Evolutionary conservation across 2,888 invertebrate genomes (phyloP), one percentile per base, ranked within the genome.

Genomic region (Tetanocera ferruginea): DNA sequence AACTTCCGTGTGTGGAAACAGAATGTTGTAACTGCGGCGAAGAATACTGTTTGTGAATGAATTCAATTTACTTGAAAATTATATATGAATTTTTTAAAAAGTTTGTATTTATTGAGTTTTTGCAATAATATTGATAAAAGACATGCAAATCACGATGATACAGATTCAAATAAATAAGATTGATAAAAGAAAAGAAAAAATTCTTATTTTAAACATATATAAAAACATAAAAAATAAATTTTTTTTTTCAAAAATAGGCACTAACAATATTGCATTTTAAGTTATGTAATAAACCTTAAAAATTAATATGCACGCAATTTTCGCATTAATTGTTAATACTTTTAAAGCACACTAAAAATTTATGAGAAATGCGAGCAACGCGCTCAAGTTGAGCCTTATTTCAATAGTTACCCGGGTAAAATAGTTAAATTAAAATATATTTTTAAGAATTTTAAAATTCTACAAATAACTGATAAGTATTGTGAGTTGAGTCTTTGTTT

Each of bases 1-100:
- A 95, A 95, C 87, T 95, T 94, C 87, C 92, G 91, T 73, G 88
- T 94, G 66, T 94, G 92, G 92, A 90, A 89, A 43, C 90, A 90
- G 79, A 87, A 86, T 74, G 88, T 90, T 0, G 57, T 80, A 3
- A 86, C 86, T 19, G 91, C 91, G 2, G 85, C 90, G 57, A 82
- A 85, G 77, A 90, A 90, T 49, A 92, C 92, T 1, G 83, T 87
- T 19, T 92, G 91, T 83, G 87, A 83, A 74, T 83, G 77, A 81
- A 70, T 81, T 77, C 76, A 23, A 25, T 64, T 64, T 5, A 43
- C 43, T 23, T 9, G 1, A 25, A 0, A 34, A n/a, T 49, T 67
- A 17, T 17, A 31, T 34, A 34, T 11, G 37, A 25, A 11, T 70
- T 70, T 70, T 52, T 49, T 51, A 49, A 49, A 49, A 34, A 34